Base-by-base conservation (phyloP, 92 coral and sea anemone genomes). In the Palythoa grandiflora region DNA sequence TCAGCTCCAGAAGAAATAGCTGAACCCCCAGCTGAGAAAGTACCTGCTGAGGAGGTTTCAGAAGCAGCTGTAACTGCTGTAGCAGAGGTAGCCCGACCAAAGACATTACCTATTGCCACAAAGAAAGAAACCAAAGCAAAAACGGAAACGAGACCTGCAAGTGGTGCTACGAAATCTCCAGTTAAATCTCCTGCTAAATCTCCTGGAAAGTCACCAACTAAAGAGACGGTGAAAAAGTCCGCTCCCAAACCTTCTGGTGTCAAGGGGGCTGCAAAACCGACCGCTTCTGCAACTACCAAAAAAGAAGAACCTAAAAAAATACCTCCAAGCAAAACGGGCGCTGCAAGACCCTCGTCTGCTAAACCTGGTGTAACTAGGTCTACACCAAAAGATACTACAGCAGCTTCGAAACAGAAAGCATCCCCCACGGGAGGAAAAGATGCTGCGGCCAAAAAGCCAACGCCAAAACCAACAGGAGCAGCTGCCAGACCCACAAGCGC, bases 401-500 rank as follows among this genome's bases (percentile, higher is more conserved):
- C 50, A 9, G 75, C 63, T 44, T 40, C 75, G 36, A 81, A 66
- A 68, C 76, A 75, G 21, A 81, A 66, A 81, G 86, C 21, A 14
- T 44, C 86, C 1, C 19, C 86, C 17, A 15, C 47, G 1, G 86
- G 39, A 66, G 60, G 75, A 38, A 65, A 14, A 11, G 84, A 48
- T 21, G 9, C 75, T n/a, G 86, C 60, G 28, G 47, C 61, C 12
- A 81, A 44, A 39, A 81, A 81, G 21, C 73, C 76, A 13, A 40
- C 68, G 12, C 17, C 68, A 54, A 78, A 38, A 36, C 20, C 83
- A 3, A 21, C 75, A 19, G 86, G 73, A n/a, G 54, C 73, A 17
- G 47, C 86, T 39, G 60, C 61, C 19, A 44, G 86, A 81, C 86
- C 86, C 75, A 7, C 73, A 81, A 66, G 86, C 48, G 61, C 76